Conservation (phyloP, 2,113 vertebrate species). For the Xenus cinereus region DNA sequence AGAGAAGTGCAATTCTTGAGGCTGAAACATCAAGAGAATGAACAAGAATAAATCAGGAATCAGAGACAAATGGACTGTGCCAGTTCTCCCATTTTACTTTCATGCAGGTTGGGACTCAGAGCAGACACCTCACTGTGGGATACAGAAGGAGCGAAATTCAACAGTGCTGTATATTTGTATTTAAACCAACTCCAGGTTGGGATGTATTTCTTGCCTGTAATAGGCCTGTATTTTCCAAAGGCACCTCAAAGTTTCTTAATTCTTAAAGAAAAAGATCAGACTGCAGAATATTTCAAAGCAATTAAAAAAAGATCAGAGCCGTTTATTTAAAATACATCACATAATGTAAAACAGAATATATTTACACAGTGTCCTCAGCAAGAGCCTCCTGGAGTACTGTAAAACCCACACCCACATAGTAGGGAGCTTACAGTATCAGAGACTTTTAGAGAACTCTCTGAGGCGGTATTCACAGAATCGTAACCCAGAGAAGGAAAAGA, state of each 20-base stretch:
- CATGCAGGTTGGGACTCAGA: neutral
- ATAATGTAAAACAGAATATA: conserved; percentile 53
- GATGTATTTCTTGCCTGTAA: neutral
- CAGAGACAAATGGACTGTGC: neutral
- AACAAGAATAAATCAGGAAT: neutral
- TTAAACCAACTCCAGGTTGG: neutral
- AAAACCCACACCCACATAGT: conserved; percentile 45
- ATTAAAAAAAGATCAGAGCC: conserved; percentile 42
- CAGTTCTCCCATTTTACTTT: neutral
- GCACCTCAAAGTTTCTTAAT: conserved; percentile 14
- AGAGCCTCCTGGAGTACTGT: conserved; percentile 13
- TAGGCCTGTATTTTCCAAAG: neutral
- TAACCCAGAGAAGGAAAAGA: conserved; percentile 52
- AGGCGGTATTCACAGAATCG: conserved; percentile 51
- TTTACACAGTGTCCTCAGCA: conserved; percentile 47
- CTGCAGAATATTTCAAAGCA: conserved; percentile 15
- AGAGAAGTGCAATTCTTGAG: neutral
- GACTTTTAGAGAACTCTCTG: conserved; percentile 9
- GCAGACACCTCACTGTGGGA: neutral
- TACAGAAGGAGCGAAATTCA: neutral
- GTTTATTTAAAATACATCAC: conserved; percentile 63
- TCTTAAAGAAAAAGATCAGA: conserved; percentile 16
- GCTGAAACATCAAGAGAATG: neutral
- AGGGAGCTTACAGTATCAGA: conserved; percentile 45
- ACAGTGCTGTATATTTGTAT: neutral